A percentile compares a stretch with the other conserved stretches of the same genome.
Evolutionary conservation across 2,113 vertebrate species (phyloP).

Genomic region (Syrrhaptes paradoxus): DNA sequence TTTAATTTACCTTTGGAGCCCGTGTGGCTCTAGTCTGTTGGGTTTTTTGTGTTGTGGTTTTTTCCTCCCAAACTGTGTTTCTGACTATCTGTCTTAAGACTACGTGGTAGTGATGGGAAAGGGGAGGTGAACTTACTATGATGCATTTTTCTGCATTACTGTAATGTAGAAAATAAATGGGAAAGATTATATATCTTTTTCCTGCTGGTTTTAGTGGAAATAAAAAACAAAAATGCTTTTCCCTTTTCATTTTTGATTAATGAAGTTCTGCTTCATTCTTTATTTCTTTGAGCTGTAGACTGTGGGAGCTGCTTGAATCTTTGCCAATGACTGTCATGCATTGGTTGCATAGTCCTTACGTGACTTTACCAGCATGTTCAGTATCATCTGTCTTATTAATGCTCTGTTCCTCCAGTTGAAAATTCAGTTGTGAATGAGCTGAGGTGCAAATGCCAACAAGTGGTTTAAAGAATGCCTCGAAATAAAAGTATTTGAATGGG

Average conservation of each 20-base stretch:
- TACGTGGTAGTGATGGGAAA: neutral
- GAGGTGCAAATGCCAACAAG: slow-evolving; percentile 15
- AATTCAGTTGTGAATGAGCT: neutral
- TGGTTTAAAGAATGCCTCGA: neutral
- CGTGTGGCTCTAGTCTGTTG: neutral
- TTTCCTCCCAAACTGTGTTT: neutral
- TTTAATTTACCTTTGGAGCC: neutral
- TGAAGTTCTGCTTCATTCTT: slow-evolving; percentile 37
- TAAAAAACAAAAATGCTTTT: slow-evolving; percentile 36
- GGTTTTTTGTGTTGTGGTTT: rapidly evolving
- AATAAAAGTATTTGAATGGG: neutral
- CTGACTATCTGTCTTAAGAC: neutral
- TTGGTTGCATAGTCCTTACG: neutral
- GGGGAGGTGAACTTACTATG: neutral
- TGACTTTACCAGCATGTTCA: slow-evolving; percentile 10
- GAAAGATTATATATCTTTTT: neutral
- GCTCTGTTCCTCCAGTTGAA: neutral
- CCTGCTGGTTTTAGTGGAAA: neutral
- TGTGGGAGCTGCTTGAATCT: slow-evolving; percentile 63
- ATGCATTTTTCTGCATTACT: neutral
- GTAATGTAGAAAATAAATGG: neutral
- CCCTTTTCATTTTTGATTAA: slow-evolving; percentile 66
- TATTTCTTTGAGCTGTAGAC: slow-evolving; percentile 42
- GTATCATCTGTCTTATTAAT: neutral
- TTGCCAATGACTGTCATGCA: slow-evolving; percentile 30